These are phyloP conservation scores for Lysiphlebus fabarum DNA, from an alignment of 1,140 invertebrate genomes.

Conservation along the genomic window DNA sequence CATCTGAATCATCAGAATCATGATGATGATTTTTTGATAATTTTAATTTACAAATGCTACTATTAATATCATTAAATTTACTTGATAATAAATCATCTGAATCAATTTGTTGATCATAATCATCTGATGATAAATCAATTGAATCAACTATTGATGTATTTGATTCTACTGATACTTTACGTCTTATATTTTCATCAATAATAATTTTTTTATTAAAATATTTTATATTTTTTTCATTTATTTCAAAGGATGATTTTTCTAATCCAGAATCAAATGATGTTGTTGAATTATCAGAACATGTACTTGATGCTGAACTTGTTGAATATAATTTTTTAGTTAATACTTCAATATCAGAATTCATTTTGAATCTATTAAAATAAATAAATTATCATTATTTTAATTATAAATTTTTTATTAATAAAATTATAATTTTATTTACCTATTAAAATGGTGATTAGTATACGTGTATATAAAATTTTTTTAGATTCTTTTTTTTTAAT, in stretches of 20 bases:
- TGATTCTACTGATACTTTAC: conserved; percentile 11
- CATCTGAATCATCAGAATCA: conserved; percentile 16
- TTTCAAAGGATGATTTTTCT: neutral
- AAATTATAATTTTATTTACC: neutral
- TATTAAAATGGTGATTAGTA: too few species aligned
- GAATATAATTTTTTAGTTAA: conserved; percentile 1
- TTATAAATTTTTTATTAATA: neutral
- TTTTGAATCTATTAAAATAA: conserved; percentile 7
- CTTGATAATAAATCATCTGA: neutral
- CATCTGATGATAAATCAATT: too few species aligned
- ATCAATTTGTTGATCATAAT: too few species aligned
- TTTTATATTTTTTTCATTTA: neutral
- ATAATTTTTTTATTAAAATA: conserved; percentile 1
- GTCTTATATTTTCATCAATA: neutral
- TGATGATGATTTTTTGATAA: conserved; percentile 17
- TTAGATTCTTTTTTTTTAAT: too few species aligned
- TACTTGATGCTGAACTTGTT: conserved; percentile 15
- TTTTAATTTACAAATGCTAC: conserved; percentile 28
- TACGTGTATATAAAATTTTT: too few species aligned
- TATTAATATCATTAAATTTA: conserved; percentile 28
- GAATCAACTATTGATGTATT: conserved; percentile 1
- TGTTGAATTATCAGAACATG: conserved; percentile 18
- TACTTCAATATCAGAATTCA: conserved; percentile 13
- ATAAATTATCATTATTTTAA: conserved; percentile 1
- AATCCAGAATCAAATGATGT: conserved; percentile 9